Evolutionary conservation across 2,888 invertebrate genomes (phyloP).

Genomic region (Aphodius sticticus): DNA sequence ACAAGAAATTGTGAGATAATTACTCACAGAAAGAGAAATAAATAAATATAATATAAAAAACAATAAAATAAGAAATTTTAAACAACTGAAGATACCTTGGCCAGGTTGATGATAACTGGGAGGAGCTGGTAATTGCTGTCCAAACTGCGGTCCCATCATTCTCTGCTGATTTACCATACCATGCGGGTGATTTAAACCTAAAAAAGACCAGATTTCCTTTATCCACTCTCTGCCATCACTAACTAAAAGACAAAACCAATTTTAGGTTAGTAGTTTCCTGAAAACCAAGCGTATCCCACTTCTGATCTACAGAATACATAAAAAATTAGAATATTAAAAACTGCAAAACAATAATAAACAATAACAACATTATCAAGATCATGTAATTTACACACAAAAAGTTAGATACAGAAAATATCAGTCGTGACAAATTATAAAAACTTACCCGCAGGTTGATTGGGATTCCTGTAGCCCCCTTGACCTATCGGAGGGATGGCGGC

Average conservation of each 20-base stretch:
- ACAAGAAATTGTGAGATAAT: neutral
- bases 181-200: conserved; percentile 46
- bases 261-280: neutral
- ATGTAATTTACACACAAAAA: neutral
- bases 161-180: conserved; percentile 52
- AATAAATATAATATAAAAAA: too few relatives aligned
- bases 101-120: conserved; percentile 60
- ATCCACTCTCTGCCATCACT: neutral
- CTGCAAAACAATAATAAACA: neutral
- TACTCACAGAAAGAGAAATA: neutral
- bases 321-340: neutral
- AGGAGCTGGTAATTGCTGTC: conserved; percentile 58
- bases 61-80: neutral
- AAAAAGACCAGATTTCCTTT: conserved; percentile 31
- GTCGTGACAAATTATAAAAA: neutral
- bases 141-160: conserved; percentile 46
- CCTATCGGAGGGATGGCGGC: conserved; percentile 51
- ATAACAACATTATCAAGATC: neutral
- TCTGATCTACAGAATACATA: neutral
- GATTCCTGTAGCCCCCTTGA: conserved; percentile 12
- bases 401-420: neutral
- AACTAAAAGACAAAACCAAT: neutral
- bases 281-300: neutral
- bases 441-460: neutral
- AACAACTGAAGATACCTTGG: conserved; percentile 26